Evolutionary conservation across 53 echinoderm and acorn worm genomes (phyloP), one percentile per base, ranked within the genome.

Genomic region (Holothuria scabra): DNA sequence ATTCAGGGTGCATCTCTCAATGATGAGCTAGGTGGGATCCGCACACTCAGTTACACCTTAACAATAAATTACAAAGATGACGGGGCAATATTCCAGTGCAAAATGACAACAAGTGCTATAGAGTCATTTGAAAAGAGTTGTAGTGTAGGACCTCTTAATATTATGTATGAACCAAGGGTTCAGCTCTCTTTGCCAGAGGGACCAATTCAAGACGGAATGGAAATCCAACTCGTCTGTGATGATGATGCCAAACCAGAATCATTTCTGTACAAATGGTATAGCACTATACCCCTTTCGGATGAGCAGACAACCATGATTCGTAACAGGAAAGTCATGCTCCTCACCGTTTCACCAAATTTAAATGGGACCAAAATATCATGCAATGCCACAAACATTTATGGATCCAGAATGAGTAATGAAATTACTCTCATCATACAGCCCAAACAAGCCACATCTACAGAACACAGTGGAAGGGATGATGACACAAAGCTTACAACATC

Each of bases 61-160:
- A 79, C 59, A 8, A 67, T 86, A 6, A 83, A 75, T 16, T 65
- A 87, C 1, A 85, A 67, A 41, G 79, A 94, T 28, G 63, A 96
- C 32, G 90, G 93, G 1, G 84, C 88, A 56, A 83, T 88, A 48
- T 96, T 92, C 59, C 91, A 92, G 63, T 96, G 96, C 88, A 90
- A 88, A 38, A 69, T 91, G 76, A 91, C 92, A 28, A 82, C 87
- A 2, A 89, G 87, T 29, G 91, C 90, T 24, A 64, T 90, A 24
- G 46, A 59, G 23, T 14, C 65, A 30, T 82, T 90, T 44, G 74
- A 72, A 21, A 87, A 88, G 26, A 92, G 88, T 70, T 96, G 96
- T 57, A 84, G 86, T 46, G 44, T 92, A 8, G 88, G 87, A 44
- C 92, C 91, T 24, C 34, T 96, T 1, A 76, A 81, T 11, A 72